Base-by-base conservation (phyloP, 2,113 vertebrate genomes). In the Eurystomus gularis region DNA sequence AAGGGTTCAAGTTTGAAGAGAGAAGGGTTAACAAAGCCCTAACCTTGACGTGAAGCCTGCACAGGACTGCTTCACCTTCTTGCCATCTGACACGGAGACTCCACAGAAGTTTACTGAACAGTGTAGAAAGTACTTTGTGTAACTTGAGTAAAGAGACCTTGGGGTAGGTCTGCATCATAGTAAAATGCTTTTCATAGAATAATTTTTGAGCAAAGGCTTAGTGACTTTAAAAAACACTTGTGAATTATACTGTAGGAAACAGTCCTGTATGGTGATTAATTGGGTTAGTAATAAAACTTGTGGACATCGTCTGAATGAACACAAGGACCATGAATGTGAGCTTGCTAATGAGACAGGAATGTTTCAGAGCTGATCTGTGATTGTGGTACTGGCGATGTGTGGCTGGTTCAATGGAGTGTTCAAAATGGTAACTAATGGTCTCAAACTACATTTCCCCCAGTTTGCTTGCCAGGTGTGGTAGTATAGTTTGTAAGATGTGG, bases 351-450 rank as follows among this genome's bases (percentile, higher is more conserved):
- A 68, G 44, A 19, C 3, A 1, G 33, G 46, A 13, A 3, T 92
- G 60, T 83, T 51, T 83, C 42, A 69, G 57, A 83, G 24, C 44
- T 84, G 54, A 58, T 5, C 58, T 51, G 44, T 39, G 46, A 4
- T 37, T 66, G 28, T 89, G 48, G 14, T 77, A 46, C 57, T 86
- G 70, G 18, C 71, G 57, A 10, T 71, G 46, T 51, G 48, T 51
- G 69, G 19, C 64, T 81, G 60, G 7, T 62, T 69, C 0, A 0
- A 2, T 5, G 62, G 33, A 31, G 17, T n/a, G 29, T 61, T 91
- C 40, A 3, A 17, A 23, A 42, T 3, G 1, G 52, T 71, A 46
- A 33, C 70, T 61, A 6, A 20, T 86, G 35, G 26, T 80, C 44
- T 70, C 3, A 3, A 76, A 28, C 40, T 73, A 28, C 28, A 15